These are phyloP conservation scores for Heteractis magnifica DNA, from an alignment of 92 coral and sea anemone species.

Conservation along the genomic window DNA sequence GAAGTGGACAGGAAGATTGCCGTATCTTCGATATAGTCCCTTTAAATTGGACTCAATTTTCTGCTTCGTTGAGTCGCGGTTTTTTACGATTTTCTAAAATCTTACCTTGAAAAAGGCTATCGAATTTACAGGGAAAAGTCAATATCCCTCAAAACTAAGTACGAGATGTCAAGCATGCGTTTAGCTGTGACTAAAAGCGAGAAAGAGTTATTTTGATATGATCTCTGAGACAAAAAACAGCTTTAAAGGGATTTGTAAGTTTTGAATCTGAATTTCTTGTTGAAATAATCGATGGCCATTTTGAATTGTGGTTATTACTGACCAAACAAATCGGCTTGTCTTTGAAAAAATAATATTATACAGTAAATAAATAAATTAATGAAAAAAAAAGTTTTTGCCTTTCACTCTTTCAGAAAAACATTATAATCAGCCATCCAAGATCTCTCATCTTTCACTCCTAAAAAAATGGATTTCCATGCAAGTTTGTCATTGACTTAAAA, in stretches of 20 bases:
- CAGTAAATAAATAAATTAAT: not conserved
- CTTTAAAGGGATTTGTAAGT: not conserved
- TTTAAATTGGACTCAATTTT: not conserved
- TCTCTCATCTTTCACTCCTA: no score
- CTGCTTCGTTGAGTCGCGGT: not conserved
- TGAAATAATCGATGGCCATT: not conserved
- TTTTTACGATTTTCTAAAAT: not conserved
- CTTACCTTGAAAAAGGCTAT: not conserved
- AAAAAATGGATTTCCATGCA: no score
- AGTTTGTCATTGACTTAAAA: no score
- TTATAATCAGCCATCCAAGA: no score
- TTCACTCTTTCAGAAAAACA: not conserved
- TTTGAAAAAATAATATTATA: not conserved
- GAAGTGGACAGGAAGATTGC: conserved; percentile 81
- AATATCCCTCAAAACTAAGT: not conserved
- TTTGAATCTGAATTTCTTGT: not conserved
- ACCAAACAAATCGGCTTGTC: not conserved
- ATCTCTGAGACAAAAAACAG: not conserved
- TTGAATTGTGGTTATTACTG: not conserved
- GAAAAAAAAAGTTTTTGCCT: not conserved
- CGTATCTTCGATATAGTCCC: conserved; percentile 59
- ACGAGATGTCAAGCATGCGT: not conserved
- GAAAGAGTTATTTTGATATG: not conserved
- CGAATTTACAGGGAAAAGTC: not conserved
- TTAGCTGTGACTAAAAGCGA: not conserved